Conservation (phyloP, 2,113 vertebrate genomes). For the Tauraco erythrolophus region DNA sequence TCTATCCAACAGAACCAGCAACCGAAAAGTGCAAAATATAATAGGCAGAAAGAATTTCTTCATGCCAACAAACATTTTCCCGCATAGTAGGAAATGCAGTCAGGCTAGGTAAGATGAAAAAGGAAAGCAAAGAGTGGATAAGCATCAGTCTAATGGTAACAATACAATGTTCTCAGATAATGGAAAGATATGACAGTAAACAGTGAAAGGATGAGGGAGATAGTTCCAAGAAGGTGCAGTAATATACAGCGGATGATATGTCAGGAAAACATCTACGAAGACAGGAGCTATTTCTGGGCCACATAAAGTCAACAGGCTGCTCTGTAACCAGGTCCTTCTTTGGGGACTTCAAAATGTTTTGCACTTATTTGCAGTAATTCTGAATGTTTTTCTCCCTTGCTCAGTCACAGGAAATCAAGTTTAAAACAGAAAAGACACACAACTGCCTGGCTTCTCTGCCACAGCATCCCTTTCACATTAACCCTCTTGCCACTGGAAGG, state of each 20-base stretch:
- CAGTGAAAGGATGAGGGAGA: slow-evolving; percentile 33
- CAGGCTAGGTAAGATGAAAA: slow-evolving; percentile 29
- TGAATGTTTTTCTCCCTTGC: neutral
- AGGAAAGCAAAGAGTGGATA: slow-evolving; percentile 24
- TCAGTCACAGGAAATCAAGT: slow-evolving; percentile 2
- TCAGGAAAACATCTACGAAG: neutral
- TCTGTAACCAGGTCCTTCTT: neutral
- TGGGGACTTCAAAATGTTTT: neutral
- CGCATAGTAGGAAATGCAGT: neutral
- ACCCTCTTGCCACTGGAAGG: neutral
- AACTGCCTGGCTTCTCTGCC: neutral
- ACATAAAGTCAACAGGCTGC: slow-evolving; percentile 26
- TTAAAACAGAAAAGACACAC: neutral
- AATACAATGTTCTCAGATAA: slow-evolving; percentile 47
- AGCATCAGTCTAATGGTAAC: slow-evolving; percentile 65
- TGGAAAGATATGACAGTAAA: slow-evolving; percentile 49
- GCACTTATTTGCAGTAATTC: neutral
- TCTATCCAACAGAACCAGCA: neutral
- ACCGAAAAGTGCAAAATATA: neutral
- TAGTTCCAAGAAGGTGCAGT: neutral
- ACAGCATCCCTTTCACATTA: neutral
- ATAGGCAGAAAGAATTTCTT: slow-evolving; percentile 3
- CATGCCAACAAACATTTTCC: neutral
- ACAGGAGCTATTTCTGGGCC: slow-evolving; percentile 32
- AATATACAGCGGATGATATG: neutral